phyloP scores from a whole-genome alignment of 92 coral and sea anemone genomes.

The Muricea muricata region DNA sequence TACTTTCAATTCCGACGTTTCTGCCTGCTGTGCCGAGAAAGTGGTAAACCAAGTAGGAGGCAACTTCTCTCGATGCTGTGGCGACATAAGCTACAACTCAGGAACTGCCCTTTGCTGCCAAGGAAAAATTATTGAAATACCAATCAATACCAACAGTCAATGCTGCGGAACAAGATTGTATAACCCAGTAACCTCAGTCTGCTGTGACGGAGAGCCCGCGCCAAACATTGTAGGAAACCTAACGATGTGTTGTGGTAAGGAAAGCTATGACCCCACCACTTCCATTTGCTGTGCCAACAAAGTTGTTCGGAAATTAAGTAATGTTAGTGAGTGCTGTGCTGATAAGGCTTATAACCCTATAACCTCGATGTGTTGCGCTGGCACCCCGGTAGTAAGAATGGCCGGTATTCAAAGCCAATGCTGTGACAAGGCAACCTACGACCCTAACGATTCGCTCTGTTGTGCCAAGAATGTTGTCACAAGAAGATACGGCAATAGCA shows the following conservation, averaged over 20 bases:
- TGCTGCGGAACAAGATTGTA: constrained; percentile 48
- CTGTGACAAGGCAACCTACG: constrained; percentile 46
- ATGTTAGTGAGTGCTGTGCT: constrained; percentile 37
- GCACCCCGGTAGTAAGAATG: constrained; percentile 2
- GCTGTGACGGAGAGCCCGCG: constrained; percentile 36
- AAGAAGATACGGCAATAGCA: constrained; percentile 3
- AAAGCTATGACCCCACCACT: constrained; percentile 22
- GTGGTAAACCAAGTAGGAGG: not conserved
- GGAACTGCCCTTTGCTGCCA: constrained; percentile 22
- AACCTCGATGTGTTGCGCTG: constrained; percentile 49
- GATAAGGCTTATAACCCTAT: constrained; percentile 31
- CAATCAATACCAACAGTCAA: not conserved
- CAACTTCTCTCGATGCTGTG: constrained; percentile 27
- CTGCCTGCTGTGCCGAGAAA: constrained; percentile 29
- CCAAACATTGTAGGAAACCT: not conserved
- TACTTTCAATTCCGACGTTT: not conserved
- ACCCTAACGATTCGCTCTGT: constrained; percentile 42
- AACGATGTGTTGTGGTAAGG: constrained; percentile 47
- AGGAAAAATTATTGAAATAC: constrained; percentile 1
- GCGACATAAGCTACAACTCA: constrained; percentile 39
- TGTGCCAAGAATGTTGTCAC: constrained; percentile 24
- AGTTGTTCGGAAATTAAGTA: not conserved
- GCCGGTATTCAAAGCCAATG: constrained; percentile 55
- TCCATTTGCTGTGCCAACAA: not conserved
- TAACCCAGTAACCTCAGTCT: constrained; percentile 3